phyloP scores from a whole-genome alignment of 2,113 vertebrate genomes.

The Archocentrus centrarchus region DNA sequence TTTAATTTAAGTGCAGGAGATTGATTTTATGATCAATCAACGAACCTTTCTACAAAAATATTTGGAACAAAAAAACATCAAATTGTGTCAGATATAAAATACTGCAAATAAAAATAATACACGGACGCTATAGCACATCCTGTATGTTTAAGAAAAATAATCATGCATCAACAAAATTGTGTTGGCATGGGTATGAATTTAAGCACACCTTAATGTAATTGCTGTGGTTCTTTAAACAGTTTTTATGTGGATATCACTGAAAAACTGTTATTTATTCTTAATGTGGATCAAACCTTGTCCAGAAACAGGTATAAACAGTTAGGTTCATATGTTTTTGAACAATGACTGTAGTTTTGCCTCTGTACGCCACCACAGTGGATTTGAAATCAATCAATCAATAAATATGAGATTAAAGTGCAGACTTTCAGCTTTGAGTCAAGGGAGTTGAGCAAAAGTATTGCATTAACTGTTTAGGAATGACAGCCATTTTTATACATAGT shows the following conservation, averaged over 20 bases:
- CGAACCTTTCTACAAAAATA: not conserved
- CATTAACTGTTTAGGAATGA: not conserved
- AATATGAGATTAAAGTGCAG: not conserved
- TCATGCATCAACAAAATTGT: not conserved
- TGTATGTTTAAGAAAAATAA: not conserved
- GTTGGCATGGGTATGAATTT: not conserved
- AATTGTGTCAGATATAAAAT: not conserved
- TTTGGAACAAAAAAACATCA: not conserved
- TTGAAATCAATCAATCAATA: not conserved
- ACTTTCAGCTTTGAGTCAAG: not conserved
- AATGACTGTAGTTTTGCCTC: not conserved
- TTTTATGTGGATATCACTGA: conserved; percentile 6
- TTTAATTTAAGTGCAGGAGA: not conserved
- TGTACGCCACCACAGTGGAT: not conserved
- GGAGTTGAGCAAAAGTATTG: not conserved
- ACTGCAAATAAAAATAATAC: not conserved
- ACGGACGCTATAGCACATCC: not conserved
- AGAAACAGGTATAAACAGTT: not conserved
- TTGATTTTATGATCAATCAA: not conserved
- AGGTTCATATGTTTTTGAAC: too few relatives aligned
- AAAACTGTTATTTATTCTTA: not conserved
- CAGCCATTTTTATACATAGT: too few relatives aligned
- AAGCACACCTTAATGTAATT: too few relatives aligned
- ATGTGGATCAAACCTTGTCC: not conserved
- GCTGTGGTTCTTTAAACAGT: not conserved